Percentiles rank a stretch among this genome's conserved stretches.
Conservation (phyloP, 2,888 invertebrate genomes). For the Eugnorisma glareosa region DNA sequence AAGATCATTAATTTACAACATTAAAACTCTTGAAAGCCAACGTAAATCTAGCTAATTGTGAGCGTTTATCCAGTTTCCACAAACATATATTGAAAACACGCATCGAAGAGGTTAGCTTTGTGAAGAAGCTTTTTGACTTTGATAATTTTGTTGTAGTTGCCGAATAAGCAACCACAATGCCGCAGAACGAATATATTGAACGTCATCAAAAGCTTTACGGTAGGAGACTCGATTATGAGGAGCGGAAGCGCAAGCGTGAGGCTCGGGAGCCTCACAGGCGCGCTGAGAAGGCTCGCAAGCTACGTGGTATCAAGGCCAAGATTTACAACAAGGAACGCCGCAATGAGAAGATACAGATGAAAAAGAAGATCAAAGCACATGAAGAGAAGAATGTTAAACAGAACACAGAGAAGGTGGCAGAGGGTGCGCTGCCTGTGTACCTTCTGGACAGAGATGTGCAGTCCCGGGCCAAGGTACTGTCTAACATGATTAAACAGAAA, state of each 20-base stretch:
- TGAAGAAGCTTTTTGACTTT: slow-evolving; percentile 73
- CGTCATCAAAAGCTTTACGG: slow-evolving; percentile 99
- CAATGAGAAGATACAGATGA: slow-evolving; percentile 99
- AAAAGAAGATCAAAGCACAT: slow-evolving; percentile 99
- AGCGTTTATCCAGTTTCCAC: background rate
- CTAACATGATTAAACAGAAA: slow-evolving; percentile 99
- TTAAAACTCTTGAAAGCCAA: background rate
- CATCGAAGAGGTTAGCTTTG: slow-evolving; percentile 58
- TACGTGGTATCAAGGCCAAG: slow-evolving; percentile 99
- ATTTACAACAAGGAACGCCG: slow-evolving; percentile 98
- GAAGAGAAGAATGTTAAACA: slow-evolving; percentile 98
- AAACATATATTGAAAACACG: slow-evolving; percentile 27
- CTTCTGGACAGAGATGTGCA: slow-evolving; percentile 99
- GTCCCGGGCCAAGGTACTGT: slow-evolving; percentile 97
- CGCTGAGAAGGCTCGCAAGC: slow-evolving; percentile 96
- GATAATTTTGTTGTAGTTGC: slow-evolving; percentile 89
- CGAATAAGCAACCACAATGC: slow-evolving; percentile 93
- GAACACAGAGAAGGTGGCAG: slow-evolving; percentile 95
- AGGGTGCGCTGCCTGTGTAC: slow-evolving; percentile 98
- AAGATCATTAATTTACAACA: slow-evolving; percentile 25
- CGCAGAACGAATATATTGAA: slow-evolving; percentile 99
- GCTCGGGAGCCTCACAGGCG: slow-evolving; percentile 98
- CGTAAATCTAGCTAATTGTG: background rate
- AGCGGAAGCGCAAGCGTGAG: slow-evolving; percentile 98
- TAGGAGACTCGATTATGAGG: slow-evolving; percentile 99